phyloP scores from a whole-genome alignment of 2,797 vertebrate species.

The Micromesistius poutassou region DNA sequence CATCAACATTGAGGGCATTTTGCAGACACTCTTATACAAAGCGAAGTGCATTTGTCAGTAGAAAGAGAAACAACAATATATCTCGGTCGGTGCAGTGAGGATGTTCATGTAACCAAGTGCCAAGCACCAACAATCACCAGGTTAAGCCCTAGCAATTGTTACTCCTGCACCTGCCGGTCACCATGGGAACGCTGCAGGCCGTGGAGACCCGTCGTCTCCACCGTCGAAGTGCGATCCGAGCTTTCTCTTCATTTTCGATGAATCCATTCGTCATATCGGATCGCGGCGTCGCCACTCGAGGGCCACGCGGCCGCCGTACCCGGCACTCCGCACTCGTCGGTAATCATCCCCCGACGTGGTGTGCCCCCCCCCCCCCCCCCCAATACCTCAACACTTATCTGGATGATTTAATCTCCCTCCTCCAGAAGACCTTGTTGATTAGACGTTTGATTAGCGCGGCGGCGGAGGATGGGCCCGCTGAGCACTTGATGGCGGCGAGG shows the following conservation, averaged over 20 bases:
- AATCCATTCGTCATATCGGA: background rate
- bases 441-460: conserved; percentile 61
- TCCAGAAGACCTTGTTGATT: conserved; percentile 58
- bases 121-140: too few relatives aligned
- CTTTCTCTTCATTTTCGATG: background rate
- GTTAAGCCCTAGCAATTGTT: too few relatives aligned
- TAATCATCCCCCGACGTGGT: conserved; percentile 5
- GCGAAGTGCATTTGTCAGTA: too few relatives aligned
- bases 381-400: conserved; percentile 41
- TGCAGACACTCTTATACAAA: too few relatives aligned
- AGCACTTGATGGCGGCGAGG: conserved; percentile 32
- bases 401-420: conserved; percentile 56
- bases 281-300: background rate
- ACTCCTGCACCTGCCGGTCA: too few relatives aligned
- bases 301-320: background rate
- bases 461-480: conserved; percentile 40
- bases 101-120: too few relatives aligned
- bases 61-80: too few relatives aligned
- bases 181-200: too few relatives aligned
- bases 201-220: too few relatives aligned
- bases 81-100: too few relatives aligned
- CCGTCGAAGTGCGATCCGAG: too few relatives aligned
- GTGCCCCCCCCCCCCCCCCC: background rate
- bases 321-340: background rate
- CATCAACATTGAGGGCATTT: too few relatives aligned